Evolutionary conservation across 2,888 invertebrate species (phyloP).

Genomic region (Ecdyonurus torrentis): DNA sequence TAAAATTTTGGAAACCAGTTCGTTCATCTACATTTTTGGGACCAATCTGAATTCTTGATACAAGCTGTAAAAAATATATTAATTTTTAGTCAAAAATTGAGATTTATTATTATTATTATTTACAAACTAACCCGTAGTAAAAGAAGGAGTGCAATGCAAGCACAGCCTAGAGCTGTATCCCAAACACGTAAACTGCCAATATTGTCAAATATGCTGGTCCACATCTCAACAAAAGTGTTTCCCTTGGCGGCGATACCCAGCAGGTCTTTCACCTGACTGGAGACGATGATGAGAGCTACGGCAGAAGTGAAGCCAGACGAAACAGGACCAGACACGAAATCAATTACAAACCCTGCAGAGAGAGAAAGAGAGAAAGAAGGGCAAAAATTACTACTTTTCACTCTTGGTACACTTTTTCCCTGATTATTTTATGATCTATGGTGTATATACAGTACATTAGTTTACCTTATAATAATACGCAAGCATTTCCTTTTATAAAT

Average conservation of each 20-base stretch:
- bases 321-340: conserved; percentile 80
- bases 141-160: conserved; percentile 56
- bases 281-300: conserved; percentile 72
- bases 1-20: conserved; percentile 35
- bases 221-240: conserved; percentile 59
- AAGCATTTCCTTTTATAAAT: too few species aligned
- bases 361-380: too few species aligned
- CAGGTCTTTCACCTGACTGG: conserved; percentile 74
- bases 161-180: conserved; percentile 58
- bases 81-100: too few species aligned
- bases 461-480: too few species aligned
- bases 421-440: too few species aligned
- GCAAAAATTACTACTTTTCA: too few species aligned
- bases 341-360: conserved; percentile 59
- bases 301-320: conserved; percentile 82
- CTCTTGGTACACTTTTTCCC: too few species aligned
- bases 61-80: conserved; percentile 31
- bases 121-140: conserved; percentile 49
- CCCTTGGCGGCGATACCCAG: conserved; percentile 56
- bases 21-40: conserved; percentile 32
- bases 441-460: too few species aligned
- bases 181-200: conserved; percentile 45
- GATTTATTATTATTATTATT: too few species aligned
- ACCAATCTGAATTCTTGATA: conserved; percentile 46
- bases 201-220: conserved; percentile 51